Base-by-base conservation (phyloP, 2,797 vertebrate species). In the Pseudochirops corinnae region DNA sequence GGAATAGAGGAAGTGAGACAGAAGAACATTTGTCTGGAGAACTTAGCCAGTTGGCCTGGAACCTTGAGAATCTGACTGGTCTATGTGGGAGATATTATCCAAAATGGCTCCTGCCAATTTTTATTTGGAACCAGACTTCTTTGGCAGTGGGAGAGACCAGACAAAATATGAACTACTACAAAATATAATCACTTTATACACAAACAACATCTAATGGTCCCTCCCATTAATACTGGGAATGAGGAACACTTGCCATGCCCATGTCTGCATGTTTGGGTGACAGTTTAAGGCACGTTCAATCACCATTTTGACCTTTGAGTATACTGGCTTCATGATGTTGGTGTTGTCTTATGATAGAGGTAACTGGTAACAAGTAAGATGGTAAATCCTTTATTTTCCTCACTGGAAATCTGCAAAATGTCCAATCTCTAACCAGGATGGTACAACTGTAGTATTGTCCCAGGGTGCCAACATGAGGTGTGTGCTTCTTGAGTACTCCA, bases 81-180 rank as follows among this genome's bases (percentile, higher is more conserved):
- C 94, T 67, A 52, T 67, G 29, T 62, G 50, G 46, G 67, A 29
- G 52, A 56, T 55, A 3, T 29, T 93, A 93, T 53, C 21, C 91
- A 96, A 18, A n/a, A 93, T 94, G 92, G 87, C 56, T 90, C 92
- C 50, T 31, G 90, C 50, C 24, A 33, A 90, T 62, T 82, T 94
- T 94, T 91, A 28, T 74, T 93, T 93, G 90, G 92, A 95, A 95
- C 93, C 87, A 24, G 74, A 60, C 57, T 55, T 95, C 50, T 60
- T 39, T 96, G 53, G 50, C 53, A 18, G 52, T 90, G 91, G 46
- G 24, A 87, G 24, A 87, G 21, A 87, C 7, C 74, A 87, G 74
- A 87, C 74, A 26, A 87, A 87, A 87, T 87, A 87, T 87, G 21
- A 87, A 87, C 74, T 46, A 87, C 74, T 87, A 26, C 39, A 87